phyloP scores from a whole-genome alignment of 2,888 invertebrate species.

The Megastigmus dorsalis region DNA sequence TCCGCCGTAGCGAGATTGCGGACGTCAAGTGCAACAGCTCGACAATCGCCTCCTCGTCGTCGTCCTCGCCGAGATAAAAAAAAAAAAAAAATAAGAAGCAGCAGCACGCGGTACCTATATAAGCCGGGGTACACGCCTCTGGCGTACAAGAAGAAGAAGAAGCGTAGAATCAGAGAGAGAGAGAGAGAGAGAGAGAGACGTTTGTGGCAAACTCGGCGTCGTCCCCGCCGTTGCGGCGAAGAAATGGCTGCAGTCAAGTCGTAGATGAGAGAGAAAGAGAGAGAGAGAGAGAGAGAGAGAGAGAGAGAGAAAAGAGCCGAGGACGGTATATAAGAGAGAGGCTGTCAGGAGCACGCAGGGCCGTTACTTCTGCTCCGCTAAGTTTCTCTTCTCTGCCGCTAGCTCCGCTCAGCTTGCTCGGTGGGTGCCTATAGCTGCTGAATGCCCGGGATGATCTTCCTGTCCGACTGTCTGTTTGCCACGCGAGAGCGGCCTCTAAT shows the following conservation, averaged over 20 bases:
- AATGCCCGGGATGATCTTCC: conserved; percentile 67
- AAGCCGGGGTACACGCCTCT: too few relatives aligned
- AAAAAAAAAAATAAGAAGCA: neutral
- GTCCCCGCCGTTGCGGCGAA: conserved; percentile 7
- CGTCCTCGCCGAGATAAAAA: neutral
- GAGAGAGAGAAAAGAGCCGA: conserved; percentile 44
- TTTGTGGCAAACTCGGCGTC: conserved; percentile 37
- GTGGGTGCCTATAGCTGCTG: too few relatives aligned
- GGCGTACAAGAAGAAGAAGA: neutral
- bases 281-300: conserved; percentile 9
- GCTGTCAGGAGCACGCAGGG: conserved; percentile 63
- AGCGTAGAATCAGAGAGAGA: neutral
- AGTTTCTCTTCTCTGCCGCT: conserved; percentile 60
- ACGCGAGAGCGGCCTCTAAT: conserved; percentile 64
- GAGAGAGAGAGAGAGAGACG: neutral
- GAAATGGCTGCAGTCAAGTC: conserved; percentile 5
- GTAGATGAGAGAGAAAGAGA: too few relatives aligned
- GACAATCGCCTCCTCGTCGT: conserved; percentile 50
- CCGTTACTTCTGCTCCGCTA: conserved; percentile 69
- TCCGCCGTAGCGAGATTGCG: conserved; percentile 66
- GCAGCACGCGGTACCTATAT: too few relatives aligned
- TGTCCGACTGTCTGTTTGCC: conserved; percentile 63
- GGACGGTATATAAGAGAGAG: too few relatives aligned
- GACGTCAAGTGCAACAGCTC: conserved; percentile 70
- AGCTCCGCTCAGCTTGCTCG: too few relatives aligned